Percentiles rank a stretch among this genome's conserved stretches.
Evolutionary conservation across 2,888 invertebrate species (phyloP).

Genomic region (Meiosimyza platycephala): DNA sequence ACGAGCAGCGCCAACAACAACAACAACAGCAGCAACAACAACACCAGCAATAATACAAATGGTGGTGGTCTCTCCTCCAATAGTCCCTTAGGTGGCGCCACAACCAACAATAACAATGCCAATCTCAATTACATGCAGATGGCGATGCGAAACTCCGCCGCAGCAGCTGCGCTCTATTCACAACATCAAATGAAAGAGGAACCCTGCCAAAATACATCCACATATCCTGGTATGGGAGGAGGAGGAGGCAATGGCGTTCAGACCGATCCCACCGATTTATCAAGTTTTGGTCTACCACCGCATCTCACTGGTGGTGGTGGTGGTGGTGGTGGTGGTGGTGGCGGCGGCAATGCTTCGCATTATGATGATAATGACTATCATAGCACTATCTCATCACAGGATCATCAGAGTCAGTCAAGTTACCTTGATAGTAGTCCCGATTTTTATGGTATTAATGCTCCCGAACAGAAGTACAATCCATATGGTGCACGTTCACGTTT

Average conservation of each 20-base stretch:
- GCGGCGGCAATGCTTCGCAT: conserved; percentile 47
- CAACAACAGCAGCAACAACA: conserved; percentile 44
- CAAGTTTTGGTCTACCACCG: conserved; percentile 58
- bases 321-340: conserved; percentile 47
- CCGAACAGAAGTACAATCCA: conserved; percentile 58
- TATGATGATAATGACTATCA: conserved; percentile 61
- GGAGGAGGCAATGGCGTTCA: conserved; percentile 50
- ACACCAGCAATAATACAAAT: conserved; percentile 53
- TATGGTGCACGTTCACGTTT: conserved; percentile 63
- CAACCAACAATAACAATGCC: conserved; percentile 60
- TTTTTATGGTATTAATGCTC: conserved; percentile 54
- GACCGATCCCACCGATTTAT: conserved; percentile 63
- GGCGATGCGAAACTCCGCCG: conserved; percentile 56
- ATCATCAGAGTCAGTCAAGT: conserved; percentile 59
- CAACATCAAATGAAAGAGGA: conserved; percentile 67
- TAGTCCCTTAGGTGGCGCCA: conserved; percentile 43
- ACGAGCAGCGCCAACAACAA: conserved; percentile 49
- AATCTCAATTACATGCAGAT: conserved; percentile 64
- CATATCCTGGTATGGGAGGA: conserved; percentile 53
- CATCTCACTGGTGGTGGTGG: conserved; percentile 50
- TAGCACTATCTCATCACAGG: conserved; percentile 55
- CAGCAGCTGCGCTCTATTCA: conserved; percentile 58
- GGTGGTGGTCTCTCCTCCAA: conserved; percentile 54
- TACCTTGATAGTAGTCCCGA: conserved; percentile 59
- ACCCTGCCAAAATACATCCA: conserved; percentile 56